Base-by-base conservation (phyloP, 2,888 invertebrate species). In the Seladonia tumulorum region DNA sequence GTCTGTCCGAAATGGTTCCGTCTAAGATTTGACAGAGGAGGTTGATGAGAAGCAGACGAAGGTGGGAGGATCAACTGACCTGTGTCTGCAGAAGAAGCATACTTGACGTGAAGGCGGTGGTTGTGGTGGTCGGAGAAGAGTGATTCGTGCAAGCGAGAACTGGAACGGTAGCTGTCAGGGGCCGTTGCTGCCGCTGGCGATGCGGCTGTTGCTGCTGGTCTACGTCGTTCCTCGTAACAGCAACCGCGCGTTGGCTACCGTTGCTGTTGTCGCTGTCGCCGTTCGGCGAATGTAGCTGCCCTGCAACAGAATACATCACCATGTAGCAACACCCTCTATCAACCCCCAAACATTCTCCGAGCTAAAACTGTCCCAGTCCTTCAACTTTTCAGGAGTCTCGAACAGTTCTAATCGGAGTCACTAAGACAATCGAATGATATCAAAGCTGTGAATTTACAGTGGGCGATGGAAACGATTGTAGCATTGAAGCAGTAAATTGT, bases 41-140 rank as follows among this genome's bases (percentile, higher is more conserved):
- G 7, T 29, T 22, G 18, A 22, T 35, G 18, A 22, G 35, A 22
- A 22, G 25, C 14, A 1, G 1, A 25, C 3, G 18, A 8, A 66
- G 35, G 35, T 66, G 66, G 68, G 68, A 42, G 68, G 42, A 68
- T 42, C 42, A 29, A 95, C 96, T 96, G 95, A 98, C 98, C 97
- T 98, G 98, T 96, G 98, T 98, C 96, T 98, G 98, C 96, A 98
- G 97, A 95, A 98, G 97, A 96, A 98, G 98, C 98, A 98, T 98
- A 97, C 98, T 98, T 97, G 98, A 96, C 92, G 96, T 96, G 93
- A 95, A 96, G 94, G 96, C 96, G 93, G 95, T 96, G 94, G 96
- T 96, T 95, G 96, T 96, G 93, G 96, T 95, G 94, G 96, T 96
- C 95, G 96, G 96, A 95, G 96, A 96, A 84, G 93, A 89, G 60